Evolutionary conservation across 2,113 vertebrate genomes (phyloP), one percentile per base, ranked within the genome.

Genomic region (Bufo gargarizans): DNA sequence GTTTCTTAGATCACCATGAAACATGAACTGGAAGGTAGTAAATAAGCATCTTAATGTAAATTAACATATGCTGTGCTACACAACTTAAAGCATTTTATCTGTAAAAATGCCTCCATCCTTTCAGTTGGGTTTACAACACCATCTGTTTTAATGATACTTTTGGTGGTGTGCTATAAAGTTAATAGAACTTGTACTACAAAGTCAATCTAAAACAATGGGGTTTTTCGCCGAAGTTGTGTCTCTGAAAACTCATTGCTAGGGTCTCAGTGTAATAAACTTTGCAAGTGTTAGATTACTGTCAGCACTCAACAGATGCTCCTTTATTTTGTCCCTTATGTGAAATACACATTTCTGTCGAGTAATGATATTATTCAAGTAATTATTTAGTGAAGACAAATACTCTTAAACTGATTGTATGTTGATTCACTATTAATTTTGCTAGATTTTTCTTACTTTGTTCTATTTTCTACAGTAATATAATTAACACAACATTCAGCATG

Each of bases 91-190:
- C 94, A 93, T 92, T 92, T 92, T 93, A 91, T 92, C 94, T 89
- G 92, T 92, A 92, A 93, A 93, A 93, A 82, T 43, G 87, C 89
- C 92, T 93, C 91, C 76, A 86, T 61, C 89, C 91, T 91, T 92
- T 91, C 91, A 89, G 89, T 14, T 69, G 89, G 65, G 89, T 89
- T 93, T 91, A 93, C 16, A 63, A 91, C 1, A 1, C 95, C 94
- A 94, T 95, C 94, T 95, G 95, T 91, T 93, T 94, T 93, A 92
- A 95, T 95, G 92, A 94, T 92, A 93, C 93, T 90, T 93, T 87
- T 91, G 95, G 93, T 92, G 90, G 89, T 82, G 89, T 58, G 49
- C 90, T 88, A 86, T 93, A 89, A 92, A 94, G 91, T 93, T 94
- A 94, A 95, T 89, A 93, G 93, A 88, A 91, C 90, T 86, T 81